phyloP scores from a whole-genome alignment of 2,797 vertebrate species.

The Odontamblyopus lacepedii region DNA sequence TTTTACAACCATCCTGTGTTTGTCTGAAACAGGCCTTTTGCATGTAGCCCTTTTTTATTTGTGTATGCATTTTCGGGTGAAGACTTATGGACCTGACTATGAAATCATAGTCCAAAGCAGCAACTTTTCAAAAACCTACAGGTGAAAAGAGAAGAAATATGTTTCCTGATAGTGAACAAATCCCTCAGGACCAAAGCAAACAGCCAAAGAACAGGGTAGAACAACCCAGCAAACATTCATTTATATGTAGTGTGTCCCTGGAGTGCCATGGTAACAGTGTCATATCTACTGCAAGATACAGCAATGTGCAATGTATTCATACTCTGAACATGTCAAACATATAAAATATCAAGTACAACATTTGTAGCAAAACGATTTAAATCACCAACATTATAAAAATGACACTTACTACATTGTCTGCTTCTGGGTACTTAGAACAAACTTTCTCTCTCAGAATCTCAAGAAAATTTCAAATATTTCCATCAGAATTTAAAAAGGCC shows the following conservation, averaged over 20 bases:
- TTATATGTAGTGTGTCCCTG: neutral
- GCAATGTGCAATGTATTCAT: neutral
- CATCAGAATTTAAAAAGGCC: too few relatives aligned
- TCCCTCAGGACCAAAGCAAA: neutral
- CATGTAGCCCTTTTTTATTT: neutral
- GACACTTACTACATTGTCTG: too few relatives aligned
- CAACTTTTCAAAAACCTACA: neutral
- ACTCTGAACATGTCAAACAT: neutral
- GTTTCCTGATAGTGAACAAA: conserved; percentile 4
- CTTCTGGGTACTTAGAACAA: too few relatives aligned
- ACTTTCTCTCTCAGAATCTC: neutral
- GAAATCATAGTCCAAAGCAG: conserved; percentile 19
- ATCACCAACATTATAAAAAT: too few relatives aligned
- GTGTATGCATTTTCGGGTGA: neutral
- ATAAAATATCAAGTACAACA: too few relatives aligned
- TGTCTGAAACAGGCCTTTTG: neutral
- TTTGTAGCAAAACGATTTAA: too few relatives aligned
- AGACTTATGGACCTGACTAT: too few relatives aligned
- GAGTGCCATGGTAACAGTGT: neutral
- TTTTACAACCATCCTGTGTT: too few relatives aligned
- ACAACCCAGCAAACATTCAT: neutral
- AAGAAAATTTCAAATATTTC: neutral
- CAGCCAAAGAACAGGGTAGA: neutral
- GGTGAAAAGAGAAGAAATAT: conserved; percentile 1
- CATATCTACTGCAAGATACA: neutral